Evolutionary conservation across 2,113 vertebrate species (phyloP).

Genomic region (Eulemur macaco): DNA sequence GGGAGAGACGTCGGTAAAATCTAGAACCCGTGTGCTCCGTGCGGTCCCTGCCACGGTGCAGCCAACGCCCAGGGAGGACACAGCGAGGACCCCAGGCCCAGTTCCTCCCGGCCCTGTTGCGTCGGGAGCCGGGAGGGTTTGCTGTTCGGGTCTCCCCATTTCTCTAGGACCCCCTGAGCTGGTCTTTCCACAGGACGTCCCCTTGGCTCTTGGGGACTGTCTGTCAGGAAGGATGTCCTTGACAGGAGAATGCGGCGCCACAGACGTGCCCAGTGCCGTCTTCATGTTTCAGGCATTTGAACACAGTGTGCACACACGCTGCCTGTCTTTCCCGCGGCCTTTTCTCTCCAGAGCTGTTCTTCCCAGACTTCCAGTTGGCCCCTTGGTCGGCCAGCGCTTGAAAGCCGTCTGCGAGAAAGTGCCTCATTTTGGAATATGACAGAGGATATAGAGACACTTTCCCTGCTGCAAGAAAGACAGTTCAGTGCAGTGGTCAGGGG

Average conservation of each 20-base stretch:
- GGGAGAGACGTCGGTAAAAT: background rate
- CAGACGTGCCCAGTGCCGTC: fast-evolving
- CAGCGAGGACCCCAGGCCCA: background rate
- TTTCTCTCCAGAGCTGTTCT: background rate
- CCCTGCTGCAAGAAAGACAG: too few species aligned
- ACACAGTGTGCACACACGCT: fast-evolving
- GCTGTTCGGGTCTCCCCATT: background rate
- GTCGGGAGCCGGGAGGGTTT: background rate
- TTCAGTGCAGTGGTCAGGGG: background rate
- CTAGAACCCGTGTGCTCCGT: fast-evolving
- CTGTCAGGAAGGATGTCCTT: background rate
- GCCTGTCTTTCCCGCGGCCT: background rate
- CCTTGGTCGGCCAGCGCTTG: too few species aligned
- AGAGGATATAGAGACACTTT: background rate
- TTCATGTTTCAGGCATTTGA: fast-evolving
- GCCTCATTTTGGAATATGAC: fast-evolving
- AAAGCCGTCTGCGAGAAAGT: background rate
- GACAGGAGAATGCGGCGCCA: fast-evolving
- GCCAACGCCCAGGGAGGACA: background rate
- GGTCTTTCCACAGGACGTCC: slow-evolving; percentile 56
- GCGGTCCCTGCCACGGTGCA: background rate
- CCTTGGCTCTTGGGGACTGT: background rate
- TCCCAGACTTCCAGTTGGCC: background rate
- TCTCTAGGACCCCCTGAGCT: background rate
- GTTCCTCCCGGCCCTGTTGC: fast-evolving